Base-by-base conservation (phyloP, 2,113 vertebrate genomes). In the Pseudorectes ferrugineus region DNA sequence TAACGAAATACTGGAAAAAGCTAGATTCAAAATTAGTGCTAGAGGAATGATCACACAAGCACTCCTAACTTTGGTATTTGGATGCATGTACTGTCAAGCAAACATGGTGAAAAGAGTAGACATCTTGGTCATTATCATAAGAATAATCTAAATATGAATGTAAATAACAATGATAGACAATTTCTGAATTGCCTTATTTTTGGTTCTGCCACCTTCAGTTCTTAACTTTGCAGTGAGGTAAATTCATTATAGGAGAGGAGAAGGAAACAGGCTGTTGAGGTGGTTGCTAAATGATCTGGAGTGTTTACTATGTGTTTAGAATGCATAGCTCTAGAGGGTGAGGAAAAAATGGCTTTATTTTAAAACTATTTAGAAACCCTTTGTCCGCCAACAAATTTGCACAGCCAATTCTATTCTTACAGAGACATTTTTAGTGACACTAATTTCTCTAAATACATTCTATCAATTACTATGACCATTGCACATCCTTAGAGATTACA, bases 1-100 rank as follows among this genome's bases (percentile, higher is more conserved):
- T 28, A 65, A 63, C 26, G 36, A 68, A 85, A 59, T 36, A 68
- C 21, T 38, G 22, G 14, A 35, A 79, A 76, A 24, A 82, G 51
- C 4, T 72, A 28, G 15, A 31, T 76, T 42, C 23, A 78, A 72
- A 93, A 38, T 43, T 29, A 61, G 10, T 22, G 71, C 18, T 25
- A 62, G n/a, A 76, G 45, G 73, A 76, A 55, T 52, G 33, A 12
- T 89, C 16, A 33, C 26, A 77, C 6, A 46, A 65, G 5, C 11
- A 52, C 12, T 40, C 11, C 29, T 72, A 31, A 6, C 6, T 49
- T 14, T 70, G 14, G 9, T 28, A 33, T 63, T 74, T 52, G 26
- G 31, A 29, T 35, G 33, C 3, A 3, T 0, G 2, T n/a, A 35
- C 5, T 48, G 11, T 26, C 31, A 67, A n/a, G 25, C 4, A 14